Evolutionary conservation across 2,113 vertebrate genomes (phyloP).

Genomic region (Canis aureus): DNA sequence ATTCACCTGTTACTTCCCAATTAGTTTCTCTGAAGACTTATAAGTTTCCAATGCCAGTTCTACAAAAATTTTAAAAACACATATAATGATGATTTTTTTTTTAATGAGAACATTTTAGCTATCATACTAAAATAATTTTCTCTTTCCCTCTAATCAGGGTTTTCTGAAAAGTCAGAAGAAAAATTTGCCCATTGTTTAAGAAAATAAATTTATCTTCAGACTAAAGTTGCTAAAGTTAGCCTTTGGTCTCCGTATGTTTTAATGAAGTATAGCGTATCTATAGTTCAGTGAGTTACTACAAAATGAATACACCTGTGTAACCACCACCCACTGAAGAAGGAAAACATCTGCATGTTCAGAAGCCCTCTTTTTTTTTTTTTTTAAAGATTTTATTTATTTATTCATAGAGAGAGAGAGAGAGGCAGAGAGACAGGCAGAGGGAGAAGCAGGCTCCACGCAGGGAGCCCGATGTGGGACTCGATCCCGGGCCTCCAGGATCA

Average conservation of each 20-base stretch:
- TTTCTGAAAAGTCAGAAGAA: constrained; percentile 6
- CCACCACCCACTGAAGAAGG: background rate
- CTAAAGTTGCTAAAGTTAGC: background rate
- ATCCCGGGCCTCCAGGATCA: too few species aligned
- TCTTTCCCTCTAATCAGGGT: background rate
- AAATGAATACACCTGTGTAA: background rate
- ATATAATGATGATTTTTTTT: background rate
- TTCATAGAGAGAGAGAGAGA: too few species aligned
- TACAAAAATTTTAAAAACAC: background rate
- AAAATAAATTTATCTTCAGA: background rate
- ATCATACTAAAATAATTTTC: background rate
- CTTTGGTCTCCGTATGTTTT: background rate
- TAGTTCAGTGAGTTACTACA: background rate
- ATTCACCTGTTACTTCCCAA: background rate
- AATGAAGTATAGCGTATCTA: background rate
- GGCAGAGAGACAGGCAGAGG: too few species aligned
- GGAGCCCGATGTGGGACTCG: too few species aligned
- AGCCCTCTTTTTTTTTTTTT: background rate
- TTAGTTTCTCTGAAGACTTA: constrained; percentile 42
- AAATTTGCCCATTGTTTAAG: background rate
- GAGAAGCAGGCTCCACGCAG: too few species aligned
- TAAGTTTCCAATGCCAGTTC: background rate
- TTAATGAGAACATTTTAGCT: background rate
- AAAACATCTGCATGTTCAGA: background rate
- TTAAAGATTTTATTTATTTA: too few species aligned